phyloP scores from a whole-genome alignment of 1,140 invertebrate species.

The Pseudoatta argentina region DNA sequence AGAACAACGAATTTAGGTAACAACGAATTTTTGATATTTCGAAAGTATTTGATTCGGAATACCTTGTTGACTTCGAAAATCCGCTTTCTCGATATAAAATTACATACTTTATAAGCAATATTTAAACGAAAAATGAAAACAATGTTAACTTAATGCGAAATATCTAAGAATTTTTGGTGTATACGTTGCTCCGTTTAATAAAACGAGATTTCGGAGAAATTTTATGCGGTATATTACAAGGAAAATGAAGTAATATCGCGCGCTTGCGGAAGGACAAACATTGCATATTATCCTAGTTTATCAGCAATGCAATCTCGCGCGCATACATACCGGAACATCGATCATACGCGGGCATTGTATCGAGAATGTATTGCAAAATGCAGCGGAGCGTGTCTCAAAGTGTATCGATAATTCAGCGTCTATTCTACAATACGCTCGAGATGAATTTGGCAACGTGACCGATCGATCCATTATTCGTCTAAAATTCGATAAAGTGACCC shows the following conservation, averaged over 20 bases:
- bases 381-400: conserved; percentile 56
- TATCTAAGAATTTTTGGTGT: conserved; percentile 15
- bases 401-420: conserved; percentile 73
- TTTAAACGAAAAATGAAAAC: conserved; percentile 21
- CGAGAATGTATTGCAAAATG: conserved; percentile 33
- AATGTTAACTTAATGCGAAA: conserved; percentile 26
- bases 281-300: conserved; percentile 53
- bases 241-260: conserved; percentile 53
- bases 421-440: conserved; percentile 55
- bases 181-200: conserved; percentile 31
- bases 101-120: conserved; percentile 18
- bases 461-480: conserved; percentile 71
- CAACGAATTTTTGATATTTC: conserved; percentile 32
- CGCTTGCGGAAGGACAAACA: conserved; percentile 30
- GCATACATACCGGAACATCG: conserved; percentile 46
- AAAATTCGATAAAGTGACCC: conserved; percentile 64
- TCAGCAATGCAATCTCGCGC: conserved; percentile 40
- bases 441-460: conserved; percentile 65
- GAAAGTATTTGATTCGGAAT: conserved; percentile 8
- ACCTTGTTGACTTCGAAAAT: background rate
- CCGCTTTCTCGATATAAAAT: background rate
- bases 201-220: conserved; percentile 26
- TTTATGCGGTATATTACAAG: conserved; percentile 7
- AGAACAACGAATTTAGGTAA: conserved; percentile 5
- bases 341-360: conserved; percentile 52